These are phyloP conservation scores for Astur gentilis DNA, from an alignment of 2,113 vertebrate genomes.

Conservation along the genomic window DNA sequence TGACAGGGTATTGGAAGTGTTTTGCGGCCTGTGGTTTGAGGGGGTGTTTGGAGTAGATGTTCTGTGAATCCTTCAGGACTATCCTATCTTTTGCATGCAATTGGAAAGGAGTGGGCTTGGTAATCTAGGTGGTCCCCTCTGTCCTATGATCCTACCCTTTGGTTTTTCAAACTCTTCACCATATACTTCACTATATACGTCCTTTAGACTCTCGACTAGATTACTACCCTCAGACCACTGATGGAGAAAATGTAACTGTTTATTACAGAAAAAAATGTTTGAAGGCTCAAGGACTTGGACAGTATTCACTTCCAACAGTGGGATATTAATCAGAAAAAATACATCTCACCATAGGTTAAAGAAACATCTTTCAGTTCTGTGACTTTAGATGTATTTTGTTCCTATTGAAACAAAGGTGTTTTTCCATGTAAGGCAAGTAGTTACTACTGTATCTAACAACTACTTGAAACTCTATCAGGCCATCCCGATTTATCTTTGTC, in stretches of 20 bases:
- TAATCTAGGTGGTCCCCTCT: constrained; percentile 34
- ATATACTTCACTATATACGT: not conserved
- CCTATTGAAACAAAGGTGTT: constrained; percentile 34
- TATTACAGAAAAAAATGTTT: constrained; percentile 31
- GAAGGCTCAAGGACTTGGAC: constrained; percentile 51
- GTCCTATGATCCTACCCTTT: not conserved
- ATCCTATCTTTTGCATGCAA: not conserved
- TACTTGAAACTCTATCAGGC: constrained; percentile 44
- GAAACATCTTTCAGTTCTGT: constrained; percentile 32
- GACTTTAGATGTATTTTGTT: constrained; percentile 14
- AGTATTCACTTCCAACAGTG: constrained; percentile 17
- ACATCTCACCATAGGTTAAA: constrained; percentile 16
- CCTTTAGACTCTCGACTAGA: constrained; percentile 36
- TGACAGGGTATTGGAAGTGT: constrained; percentile 12
- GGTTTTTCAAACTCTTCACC: constrained; percentile 31
- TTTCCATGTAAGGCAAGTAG: constrained; percentile 25
- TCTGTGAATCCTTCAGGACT: constrained; percentile 14
- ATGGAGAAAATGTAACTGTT: constrained; percentile 58
- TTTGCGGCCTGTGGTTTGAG: constrained; percentile 50
- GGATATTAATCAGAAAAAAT: constrained; percentile 48
- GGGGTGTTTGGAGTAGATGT: constrained; percentile 25
- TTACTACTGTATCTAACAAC: constrained; percentile 55
- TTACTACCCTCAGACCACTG: constrained; percentile 48
- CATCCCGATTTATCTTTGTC: constrained; percentile 67
- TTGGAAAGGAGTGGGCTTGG: not conserved